phyloP scores from a whole-genome alignment of 2,113 vertebrate genomes.

The Perccottus glenii region DNA sequence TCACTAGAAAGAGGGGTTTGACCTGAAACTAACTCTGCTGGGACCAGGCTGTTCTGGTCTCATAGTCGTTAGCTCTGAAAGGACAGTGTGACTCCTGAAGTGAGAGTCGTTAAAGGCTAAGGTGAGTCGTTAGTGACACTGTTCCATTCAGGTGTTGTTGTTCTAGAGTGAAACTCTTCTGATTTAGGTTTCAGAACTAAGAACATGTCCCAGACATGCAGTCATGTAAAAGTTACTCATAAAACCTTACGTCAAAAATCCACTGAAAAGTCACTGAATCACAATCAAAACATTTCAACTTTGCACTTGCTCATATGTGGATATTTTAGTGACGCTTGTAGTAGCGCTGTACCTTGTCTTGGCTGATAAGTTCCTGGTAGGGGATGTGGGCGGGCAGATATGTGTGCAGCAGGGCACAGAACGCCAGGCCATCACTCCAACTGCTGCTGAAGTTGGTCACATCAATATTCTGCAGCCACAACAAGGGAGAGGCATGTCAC shows the following conservation, averaged over 20 bases:
- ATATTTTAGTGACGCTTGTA: not conserved
- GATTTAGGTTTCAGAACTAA: too few relatives aligned
- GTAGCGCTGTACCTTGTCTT: conserved; percentile 83
- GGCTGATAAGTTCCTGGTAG: conserved; percentile 90
- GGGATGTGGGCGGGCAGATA: conserved; percentile 93
- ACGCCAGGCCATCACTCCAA: conserved; percentile 91
- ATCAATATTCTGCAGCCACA: conserved; percentile 86
- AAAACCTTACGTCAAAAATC: not conserved
- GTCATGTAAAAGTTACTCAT: not conserved
- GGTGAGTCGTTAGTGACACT: too few relatives aligned
- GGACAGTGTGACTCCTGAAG: too few relatives aligned
- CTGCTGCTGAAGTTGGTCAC: conserved; percentile 97
- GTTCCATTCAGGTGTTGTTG: too few relatives aligned
- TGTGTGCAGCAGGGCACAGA: conserved; percentile 90
- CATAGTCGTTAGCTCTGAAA: too few relatives aligned
- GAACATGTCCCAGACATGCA: too few relatives aligned
- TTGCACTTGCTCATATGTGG: not conserved
- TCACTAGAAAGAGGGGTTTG: too few relatives aligned
- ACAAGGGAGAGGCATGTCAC: not conserved
- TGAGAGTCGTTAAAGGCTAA: too few relatives aligned
- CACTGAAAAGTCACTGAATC: not conserved
- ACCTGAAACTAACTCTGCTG: too few relatives aligned
- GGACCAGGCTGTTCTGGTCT: too few relatives aligned
- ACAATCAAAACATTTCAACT: not conserved
- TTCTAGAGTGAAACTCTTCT: too few relatives aligned